Percentiles rank a stretch among this genome's conserved stretches.
These are phyloP conservation scores for Varanus salvator DNA, from an alignment of 2,113 vertebrate genomes.

Conservation along the genomic window DNA sequence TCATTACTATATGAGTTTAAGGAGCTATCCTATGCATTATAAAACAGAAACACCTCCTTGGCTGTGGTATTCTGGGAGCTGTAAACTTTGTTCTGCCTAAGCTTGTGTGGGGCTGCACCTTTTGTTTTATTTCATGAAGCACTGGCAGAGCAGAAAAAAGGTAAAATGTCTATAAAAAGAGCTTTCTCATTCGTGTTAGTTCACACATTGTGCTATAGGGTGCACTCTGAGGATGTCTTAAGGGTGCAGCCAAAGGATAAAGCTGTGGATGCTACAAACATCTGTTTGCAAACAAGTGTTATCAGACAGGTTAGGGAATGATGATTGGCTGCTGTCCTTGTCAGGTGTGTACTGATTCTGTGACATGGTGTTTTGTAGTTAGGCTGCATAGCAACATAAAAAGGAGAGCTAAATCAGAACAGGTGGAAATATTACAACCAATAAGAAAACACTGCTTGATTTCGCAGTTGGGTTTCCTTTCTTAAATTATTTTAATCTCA, in stretches of 20 bases:
- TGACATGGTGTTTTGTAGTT: neutral
- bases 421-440: neutral
- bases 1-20: neutral
- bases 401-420: neutral
- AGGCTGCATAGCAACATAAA: neutral
- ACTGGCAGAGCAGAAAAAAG: neutral
- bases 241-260: neutral
- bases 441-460: neutral
- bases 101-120: neutral
- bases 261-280: neutral
- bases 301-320: neutral
- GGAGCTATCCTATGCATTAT: neutral
- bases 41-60: neutral
- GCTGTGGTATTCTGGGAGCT: too few relatives aligned
- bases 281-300: neutral
- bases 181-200: neutral
- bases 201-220: neutral
- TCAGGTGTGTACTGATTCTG: neutral
- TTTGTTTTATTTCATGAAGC: constrained; percentile 33
- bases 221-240: neutral
- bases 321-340: neutral
- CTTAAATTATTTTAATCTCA: neutral
- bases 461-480: neutral
- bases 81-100: too few relatives aligned
- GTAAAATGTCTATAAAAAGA: neutral